Evolutionary conservation across 2,888 invertebrate species (phyloP), one percentile per base, ranked within the genome.

Genomic region (Caenorhabditis sulstoni): DNA sequence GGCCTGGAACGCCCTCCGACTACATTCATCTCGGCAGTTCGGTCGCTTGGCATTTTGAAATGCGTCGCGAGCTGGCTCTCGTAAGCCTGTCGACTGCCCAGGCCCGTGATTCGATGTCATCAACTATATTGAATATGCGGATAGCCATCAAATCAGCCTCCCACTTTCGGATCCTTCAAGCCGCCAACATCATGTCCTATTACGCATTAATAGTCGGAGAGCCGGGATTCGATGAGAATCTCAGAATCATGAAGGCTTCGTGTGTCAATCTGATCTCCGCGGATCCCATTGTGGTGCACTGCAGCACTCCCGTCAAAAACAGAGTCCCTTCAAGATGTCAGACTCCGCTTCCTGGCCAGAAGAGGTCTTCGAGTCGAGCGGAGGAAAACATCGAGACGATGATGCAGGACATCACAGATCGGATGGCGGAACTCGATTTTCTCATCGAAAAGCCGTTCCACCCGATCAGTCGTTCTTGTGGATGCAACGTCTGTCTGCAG

Each of bases 11-110:
- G 3, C 18, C 64, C 3, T 53, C 53, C 2, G 78, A 78, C 9
- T 73, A 73, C 47, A 73, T 74, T 45, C 57, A 64, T 20, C 16
- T 74, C 3, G 79, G 79, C 16, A 59, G 61, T 20, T 23, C 52
- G 11, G 14, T 79, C 5, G 79, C 79, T 0, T 75, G 74, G 74
- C 59, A 66, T 23, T 68, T 68, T 18, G 79, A 79, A 22, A 53
- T 79, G 64, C 79, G 74, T 2, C 74, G 74, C 1, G 79, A 79
- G 18, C 49, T 23, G 45, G 59, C 74, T 14, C n/a, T 59, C 0
- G 45, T 59, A 3, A 58, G 68, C 11, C 45, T 79, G 3, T 16
- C 68, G 0, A 53, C 64, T 1, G 79, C 79, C 0, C 79, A 79
- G 47, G 14, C 45, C 12, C 68, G 79, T 1, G 79, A 79, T 41